Evolutionary conservation across 2,797 vertebrate genomes (phyloP), one percentile per base, ranked within the genome.

Genomic region (Tapirus indicus): DNA sequence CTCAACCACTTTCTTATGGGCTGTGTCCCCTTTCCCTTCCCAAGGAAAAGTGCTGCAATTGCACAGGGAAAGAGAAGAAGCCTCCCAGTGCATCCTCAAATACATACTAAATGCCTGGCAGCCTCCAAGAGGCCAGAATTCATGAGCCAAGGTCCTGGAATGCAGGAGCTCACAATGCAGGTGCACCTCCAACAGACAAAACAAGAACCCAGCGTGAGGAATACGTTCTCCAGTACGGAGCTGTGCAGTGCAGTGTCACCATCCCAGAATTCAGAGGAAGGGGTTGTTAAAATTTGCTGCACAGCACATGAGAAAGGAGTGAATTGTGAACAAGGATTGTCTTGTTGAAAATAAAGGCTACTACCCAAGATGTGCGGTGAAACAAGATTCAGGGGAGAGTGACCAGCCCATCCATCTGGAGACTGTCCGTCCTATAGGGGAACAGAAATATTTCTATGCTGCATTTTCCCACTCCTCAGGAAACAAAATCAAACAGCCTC

Each of bases 381-480:
- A 72, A 69, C 10, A 25, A 62, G 71, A 93, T 69, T 72, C 82
- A 38, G 87, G 77, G 64, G 35, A 68, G 23, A 83, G n/a, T 38
- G 85, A 60, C n/a, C 71, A 38, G 52, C 92, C 83, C 49, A 35
- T 66, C 87, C 41, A 89, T 13, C 90, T 71, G 94, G 69, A 95
- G 68, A 96, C 97, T 7, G 56, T 84, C 88, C 96, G 7, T 10
- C 56, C 75, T 94, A 20, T 58, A 38, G 60, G 38, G 78, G 75
- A 91, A 83, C 21, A 88, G 92, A 97, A 96, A 75, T 96, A 97
- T 94, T 96, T 90, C 97, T 88, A 60, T 58, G n/a, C 58, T 94
- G 71, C 29, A 96, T 95, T 87, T 74, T 82, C 13, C 68, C 18
- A 94, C 62, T 80, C 87, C 95, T 92, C 74, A 78, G 88, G 97